Conservation (phyloP, 2,888 invertebrate species). For the Deilephila elpenor region DNA sequence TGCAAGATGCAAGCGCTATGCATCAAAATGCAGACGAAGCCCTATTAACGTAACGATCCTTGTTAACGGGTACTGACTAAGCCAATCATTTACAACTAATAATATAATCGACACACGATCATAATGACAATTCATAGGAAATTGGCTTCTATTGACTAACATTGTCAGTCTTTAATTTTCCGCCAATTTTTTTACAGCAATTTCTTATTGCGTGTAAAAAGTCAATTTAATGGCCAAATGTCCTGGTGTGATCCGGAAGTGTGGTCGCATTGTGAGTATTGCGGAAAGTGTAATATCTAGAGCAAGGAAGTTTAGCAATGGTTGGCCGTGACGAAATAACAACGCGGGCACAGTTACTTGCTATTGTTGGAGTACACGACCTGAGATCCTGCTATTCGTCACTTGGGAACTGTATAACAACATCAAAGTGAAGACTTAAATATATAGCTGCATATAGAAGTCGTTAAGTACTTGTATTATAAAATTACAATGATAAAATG, state of each 20-base stretch:
- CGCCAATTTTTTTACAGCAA: background rate
- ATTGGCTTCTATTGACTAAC: no score
- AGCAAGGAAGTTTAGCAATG: slow-evolving; percentile 53
- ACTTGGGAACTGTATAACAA: background rate
- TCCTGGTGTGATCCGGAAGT: slow-evolving; percentile 23
- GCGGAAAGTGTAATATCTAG: slow-evolving; percentile 41
- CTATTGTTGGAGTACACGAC: slow-evolving; percentile 61
- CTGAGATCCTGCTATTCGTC: slow-evolving; percentile 44
- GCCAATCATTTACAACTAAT: no score
- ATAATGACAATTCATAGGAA: no score
- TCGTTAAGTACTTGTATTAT: no score
- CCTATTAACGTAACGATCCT: no score
- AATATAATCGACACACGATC: no score
- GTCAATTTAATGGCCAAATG: slow-evolving; percentile 1
- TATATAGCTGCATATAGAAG: no score
- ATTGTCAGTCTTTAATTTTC: background rate
- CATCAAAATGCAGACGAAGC: no score
- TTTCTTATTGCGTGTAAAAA: slow-evolving; percentile 8
- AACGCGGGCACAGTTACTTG: slow-evolving; percentile 57
- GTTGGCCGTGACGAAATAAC: slow-evolving; percentile 55
- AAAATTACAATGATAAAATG: no score
- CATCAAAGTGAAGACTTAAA: background rate
- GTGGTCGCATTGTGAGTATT: slow-evolving; percentile 27
- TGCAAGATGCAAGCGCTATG: no score
- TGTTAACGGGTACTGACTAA: no score